Conservation (phyloP, 1,140 invertebrate species). For the Mizuhopecten yessoensis region DNA sequence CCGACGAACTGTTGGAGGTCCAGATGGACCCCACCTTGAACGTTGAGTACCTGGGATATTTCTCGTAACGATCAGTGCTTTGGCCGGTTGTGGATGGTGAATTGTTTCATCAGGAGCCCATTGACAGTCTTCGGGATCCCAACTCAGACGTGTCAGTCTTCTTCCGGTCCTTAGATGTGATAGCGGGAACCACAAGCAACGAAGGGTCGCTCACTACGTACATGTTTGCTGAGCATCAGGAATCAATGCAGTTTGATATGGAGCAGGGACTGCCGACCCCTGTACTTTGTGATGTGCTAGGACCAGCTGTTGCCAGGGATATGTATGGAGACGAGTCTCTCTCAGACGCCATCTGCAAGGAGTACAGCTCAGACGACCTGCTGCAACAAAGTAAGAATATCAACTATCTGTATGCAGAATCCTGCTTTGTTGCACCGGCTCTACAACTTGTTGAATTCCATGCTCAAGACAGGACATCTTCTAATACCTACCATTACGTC, state of each 20-base stretch:
- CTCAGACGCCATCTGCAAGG: slow-evolving; percentile 50
- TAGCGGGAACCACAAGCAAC: slow-evolving; percentile 60
- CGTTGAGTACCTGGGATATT: not conserved
- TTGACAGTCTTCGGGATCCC: slow-evolving; percentile 44
- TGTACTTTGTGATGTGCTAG: slow-evolving; percentile 56
- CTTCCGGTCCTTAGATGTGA: slow-evolving; percentile 62
- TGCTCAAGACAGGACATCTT: not conserved
- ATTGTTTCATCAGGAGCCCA: slow-evolving; percentile 52
- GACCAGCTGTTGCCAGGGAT: slow-evolving; percentile 50
- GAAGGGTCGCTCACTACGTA: slow-evolving; percentile 64
- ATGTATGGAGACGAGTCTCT: slow-evolving; percentile 52
- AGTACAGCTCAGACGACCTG: slow-evolving; percentile 49
- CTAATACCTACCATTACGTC: slow-evolving; percentile 60
- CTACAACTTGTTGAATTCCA: slow-evolving; percentile 47
- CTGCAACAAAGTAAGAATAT: slow-evolving; percentile 42
- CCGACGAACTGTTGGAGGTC: not conserved
- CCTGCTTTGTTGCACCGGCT: slow-evolving; percentile 43
- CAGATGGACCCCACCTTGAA: slow-evolving; percentile 33
- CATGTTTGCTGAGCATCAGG: slow-evolving; percentile 45
- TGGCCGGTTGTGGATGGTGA: slow-evolving; percentile 66
- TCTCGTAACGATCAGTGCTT: not conserved
- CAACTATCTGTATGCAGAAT: not conserved
- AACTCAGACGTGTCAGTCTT: slow-evolving; percentile 52
- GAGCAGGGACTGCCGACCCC: slow-evolving; percentile 56
- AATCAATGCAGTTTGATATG: slow-evolving; percentile 51